Evolutionary conservation across 2,113 vertebrate species (phyloP).

Genomic region (Mobula hypostoma): DNA sequence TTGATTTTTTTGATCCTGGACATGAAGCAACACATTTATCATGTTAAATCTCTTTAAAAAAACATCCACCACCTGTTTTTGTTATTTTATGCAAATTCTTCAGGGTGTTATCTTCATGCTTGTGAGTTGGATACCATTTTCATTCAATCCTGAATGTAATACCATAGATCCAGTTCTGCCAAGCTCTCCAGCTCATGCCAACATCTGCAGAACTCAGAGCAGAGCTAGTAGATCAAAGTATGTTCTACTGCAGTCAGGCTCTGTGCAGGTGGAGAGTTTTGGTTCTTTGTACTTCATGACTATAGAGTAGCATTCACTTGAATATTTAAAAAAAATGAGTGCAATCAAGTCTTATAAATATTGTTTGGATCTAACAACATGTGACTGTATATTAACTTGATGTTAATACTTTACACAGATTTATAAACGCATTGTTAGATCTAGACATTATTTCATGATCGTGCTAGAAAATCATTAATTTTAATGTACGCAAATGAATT

Average conservation of each 20-base stretch:
- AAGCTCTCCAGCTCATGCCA: not conserved
- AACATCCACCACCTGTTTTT: not conserved
- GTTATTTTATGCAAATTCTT: not conserved
- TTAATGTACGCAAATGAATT: not conserved
- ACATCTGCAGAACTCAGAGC: not conserved
- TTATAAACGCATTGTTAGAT: not conserved
- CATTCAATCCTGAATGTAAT: not conserved
- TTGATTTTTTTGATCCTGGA: too few species aligned
- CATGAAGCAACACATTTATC: too few species aligned
- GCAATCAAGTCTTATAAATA: not conserved
- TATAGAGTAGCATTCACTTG: not conserved
- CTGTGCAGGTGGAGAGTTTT: not conserved
- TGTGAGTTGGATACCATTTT: not conserved
- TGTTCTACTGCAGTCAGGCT: not conserved
- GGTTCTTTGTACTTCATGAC: not conserved
- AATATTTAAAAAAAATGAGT: not conserved
- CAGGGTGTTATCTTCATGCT: not conserved
- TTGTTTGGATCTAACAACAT: too few species aligned
- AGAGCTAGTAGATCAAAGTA: not conserved
- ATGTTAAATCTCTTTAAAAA: not conserved
- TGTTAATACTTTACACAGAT: not conserved
- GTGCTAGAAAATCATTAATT: not conserved
- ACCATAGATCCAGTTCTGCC: not conserved
- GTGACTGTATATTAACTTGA: too few species aligned
- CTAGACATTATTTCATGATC: not conserved